A percentile compares a stretch with the other conserved stretches of the same genome.
These are phyloP conservation scores for Kryptolebias marmoratus DNA, from an alignment of 2,113 vertebrate genomes.

Conservation along the genomic window DNA sequence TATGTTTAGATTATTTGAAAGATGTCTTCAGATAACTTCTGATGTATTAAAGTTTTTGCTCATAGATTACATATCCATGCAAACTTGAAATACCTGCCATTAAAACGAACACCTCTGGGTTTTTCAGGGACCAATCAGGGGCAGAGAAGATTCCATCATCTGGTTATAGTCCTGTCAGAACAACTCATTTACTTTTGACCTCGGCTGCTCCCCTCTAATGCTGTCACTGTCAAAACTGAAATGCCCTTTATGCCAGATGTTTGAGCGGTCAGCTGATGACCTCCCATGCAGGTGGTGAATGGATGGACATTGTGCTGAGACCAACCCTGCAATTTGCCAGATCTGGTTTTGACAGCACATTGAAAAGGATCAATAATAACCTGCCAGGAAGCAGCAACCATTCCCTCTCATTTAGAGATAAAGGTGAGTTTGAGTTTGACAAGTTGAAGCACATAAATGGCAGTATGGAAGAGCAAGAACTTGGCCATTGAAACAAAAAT, in stretches of 20 bases:
- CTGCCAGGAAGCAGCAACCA: slow-evolving; percentile 65
- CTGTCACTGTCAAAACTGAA: slow-evolving; percentile 68
- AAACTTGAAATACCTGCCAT: slow-evolving; percentile 22
- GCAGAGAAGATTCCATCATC: slow-evolving; percentile 29
- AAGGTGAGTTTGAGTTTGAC: slow-evolving; percentile 50
- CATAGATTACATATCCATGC: slow-evolving; percentile 5
- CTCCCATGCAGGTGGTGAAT: slow-evolving; percentile 54
- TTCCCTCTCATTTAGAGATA: slow-evolving; percentile 62
- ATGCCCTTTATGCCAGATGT: slow-evolving; percentile 65
- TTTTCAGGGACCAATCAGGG: slow-evolving; percentile 33
- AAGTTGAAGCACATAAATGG: slow-evolving; percentile 34
- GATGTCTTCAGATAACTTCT: no score
- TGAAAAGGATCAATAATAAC: slow-evolving; percentile 75
- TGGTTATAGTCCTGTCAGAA: slow-evolving; percentile 48
- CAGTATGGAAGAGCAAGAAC: slow-evolving; percentile 14
- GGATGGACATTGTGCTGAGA: slow-evolving; percentile 64
- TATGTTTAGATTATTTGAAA: no score
- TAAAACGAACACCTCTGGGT: slow-evolving; percentile 43
- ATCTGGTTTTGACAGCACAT: slow-evolving; percentile 69
- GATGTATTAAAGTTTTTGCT: background rate
- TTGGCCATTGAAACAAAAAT: background rate
- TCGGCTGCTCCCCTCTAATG: slow-evolving; percentile 41
- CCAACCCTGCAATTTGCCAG: slow-evolving; percentile 63
- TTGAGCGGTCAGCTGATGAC: slow-evolving; percentile 70
- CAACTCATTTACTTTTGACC: slow-evolving; percentile 56